Conservation (phyloP, 1,140 invertebrate genomes). For the Archegozetes longisetosus region DNA sequence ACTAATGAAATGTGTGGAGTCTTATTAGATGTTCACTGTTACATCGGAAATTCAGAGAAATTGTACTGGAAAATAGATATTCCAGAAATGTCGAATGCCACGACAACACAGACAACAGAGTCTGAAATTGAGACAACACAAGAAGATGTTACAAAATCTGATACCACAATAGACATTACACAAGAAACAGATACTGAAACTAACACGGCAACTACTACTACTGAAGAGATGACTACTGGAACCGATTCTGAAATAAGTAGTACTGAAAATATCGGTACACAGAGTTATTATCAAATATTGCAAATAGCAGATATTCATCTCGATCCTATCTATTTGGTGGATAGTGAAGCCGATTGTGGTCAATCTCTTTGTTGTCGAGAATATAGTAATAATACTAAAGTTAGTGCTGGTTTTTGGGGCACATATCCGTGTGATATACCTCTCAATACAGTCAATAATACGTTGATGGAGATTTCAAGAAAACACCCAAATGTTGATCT, state of each 20-base stretch:
- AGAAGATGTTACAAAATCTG: too few species aligned
- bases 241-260: not conserved
- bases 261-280: not conserved
- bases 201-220: too few species aligned
- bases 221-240: too few species aligned
- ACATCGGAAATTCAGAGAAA: not conserved
- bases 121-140: too few species aligned
- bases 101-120: too few species aligned
- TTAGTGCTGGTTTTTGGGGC: constrained; percentile 75
- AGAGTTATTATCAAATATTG: constrained; percentile 46
- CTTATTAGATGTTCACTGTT: constrained; percentile 8
- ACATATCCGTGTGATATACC: constrained; percentile 66
- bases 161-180: too few species aligned
- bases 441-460: constrained; percentile 84
- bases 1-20: constrained; percentile 9
- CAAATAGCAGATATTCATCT: constrained; percentile 85
- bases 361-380: constrained; percentile 72
- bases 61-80: not conserved
- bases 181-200: too few species aligned
- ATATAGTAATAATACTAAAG: constrained; percentile 30
- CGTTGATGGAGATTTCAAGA: constrained; percentile 67
- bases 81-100: too few species aligned
- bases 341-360: constrained; percentile 69
- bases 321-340: constrained; percentile 78
- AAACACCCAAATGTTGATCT: constrained; percentile 63